These are phyloP conservation scores for Drosophila murphyi DNA, from an alignment of 1,140 invertebrate genomes.

Conservation along the genomic window DNA sequence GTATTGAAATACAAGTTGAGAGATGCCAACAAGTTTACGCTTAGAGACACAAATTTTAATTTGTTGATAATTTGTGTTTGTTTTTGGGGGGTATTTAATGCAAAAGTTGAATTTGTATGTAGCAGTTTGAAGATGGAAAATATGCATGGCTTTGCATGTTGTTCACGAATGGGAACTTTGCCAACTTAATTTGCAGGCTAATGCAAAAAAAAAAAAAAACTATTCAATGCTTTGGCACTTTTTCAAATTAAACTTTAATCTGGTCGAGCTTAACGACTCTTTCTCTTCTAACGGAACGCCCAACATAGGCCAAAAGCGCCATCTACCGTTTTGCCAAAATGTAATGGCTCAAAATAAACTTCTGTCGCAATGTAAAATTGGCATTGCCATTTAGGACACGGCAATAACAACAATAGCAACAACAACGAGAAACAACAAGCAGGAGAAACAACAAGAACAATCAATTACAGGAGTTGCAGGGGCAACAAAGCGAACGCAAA, in stretches of 20 bases:
- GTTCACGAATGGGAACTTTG: constrained; percentile 8
- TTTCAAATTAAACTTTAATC: constrained; percentile 67
- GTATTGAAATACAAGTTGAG: too few relatives aligned
- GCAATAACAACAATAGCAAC: constrained; percentile 26
- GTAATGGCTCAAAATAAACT: constrained; percentile 49
- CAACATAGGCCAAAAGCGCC: constrained; percentile 13
- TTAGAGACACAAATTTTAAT: too few relatives aligned
- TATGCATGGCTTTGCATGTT: background rate
- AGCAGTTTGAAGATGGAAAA: too few relatives aligned
- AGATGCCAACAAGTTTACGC: too few relatives aligned
- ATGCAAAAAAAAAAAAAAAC: constrained; percentile 27
- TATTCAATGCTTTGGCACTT: constrained; percentile 70
- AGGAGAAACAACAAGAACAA: constrained; percentile 54
- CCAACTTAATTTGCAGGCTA: constrained; percentile 18
- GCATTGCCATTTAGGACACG: constrained; percentile 65
- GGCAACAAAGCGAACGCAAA: constrained; percentile 50
- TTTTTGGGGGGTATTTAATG: too few relatives aligned
- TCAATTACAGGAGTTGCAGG: constrained; percentile 63
- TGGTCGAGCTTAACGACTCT: constrained; percentile 9
- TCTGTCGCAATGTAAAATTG: constrained; percentile 62
- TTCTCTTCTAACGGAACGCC: constrained; percentile 1
- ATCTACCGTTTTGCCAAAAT: constrained; percentile 6
- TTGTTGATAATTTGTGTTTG: too few relatives aligned
- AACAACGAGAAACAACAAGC: constrained; percentile 7
- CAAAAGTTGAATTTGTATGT: too few relatives aligned